Base-by-base conservation (phyloP, 2,797 vertebrate species). In the Argentina silus region DNA sequence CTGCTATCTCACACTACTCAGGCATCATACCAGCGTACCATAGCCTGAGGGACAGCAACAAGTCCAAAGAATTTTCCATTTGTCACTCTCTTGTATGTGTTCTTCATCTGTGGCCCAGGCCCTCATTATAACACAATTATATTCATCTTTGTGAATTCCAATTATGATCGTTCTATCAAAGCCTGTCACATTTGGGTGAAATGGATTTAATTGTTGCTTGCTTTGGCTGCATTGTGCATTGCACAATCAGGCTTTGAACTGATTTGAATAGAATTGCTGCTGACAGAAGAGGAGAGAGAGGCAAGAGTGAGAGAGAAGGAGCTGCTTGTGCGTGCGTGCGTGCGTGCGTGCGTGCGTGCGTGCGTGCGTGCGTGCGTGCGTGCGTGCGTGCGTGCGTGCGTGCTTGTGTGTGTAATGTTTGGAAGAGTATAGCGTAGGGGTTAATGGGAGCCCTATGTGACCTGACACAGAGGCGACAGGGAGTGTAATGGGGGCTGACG, bases 151-250 rank as follows among this genome's bases (percentile, higher is more conserved):
- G 63, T 48, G 7, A 50, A 48, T 21, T 21, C 5, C 1, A 14
- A 21, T n/a, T 48, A 21, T 14, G n/a, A 66, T 47, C 44, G n/a
- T 48, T 48, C n/a, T 10, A 48, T 66, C 45, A 66, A 66, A 66
- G 43, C 4, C 43, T 17, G 17, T 11, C 63, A 48, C 43, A 15
- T 44, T 63, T 45, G 62, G 42, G n/a, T 44, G 44, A 65, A 17
- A 65, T 36, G 43, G 17, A 19, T 65, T 19, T 47, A 12, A 65
- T 65, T 45, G 17, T 19, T n/a, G 17, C 43, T 19, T n/a, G 14
- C 27, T 62, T 10, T 44, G 36, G 15, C 15, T 62, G n/a, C 21
- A 21, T 48, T 48, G 45, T 47, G 14, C 10, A 48, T 66, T 17
- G 19, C 45, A 66, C 44, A 47, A 48, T 48, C 19, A 66, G 63